Conservation (phyloP, 2,113 vertebrate species). For the Oreotragus oreotragus region DNA sequence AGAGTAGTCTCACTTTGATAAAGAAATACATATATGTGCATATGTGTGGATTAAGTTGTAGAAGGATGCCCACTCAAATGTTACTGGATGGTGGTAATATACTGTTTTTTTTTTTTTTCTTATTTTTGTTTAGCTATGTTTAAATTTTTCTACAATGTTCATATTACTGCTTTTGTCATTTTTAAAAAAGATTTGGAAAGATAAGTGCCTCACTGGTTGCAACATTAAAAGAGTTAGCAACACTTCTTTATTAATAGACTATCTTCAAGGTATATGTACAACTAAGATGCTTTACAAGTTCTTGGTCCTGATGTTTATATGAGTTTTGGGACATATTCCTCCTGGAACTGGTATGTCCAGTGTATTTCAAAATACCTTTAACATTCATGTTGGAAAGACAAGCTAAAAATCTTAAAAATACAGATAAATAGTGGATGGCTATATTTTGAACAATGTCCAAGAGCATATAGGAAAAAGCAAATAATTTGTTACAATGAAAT, state of each 20-base stretch:
- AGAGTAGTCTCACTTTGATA: background rate
- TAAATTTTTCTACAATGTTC: background rate
- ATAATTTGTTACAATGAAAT: background rate
- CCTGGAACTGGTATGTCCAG: background rate
- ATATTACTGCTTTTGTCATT: background rate
- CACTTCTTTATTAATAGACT: background rate
- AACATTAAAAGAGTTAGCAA: background rate
- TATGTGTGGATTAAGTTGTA: background rate
- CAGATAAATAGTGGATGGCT: background rate
- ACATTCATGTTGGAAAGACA: background rate
- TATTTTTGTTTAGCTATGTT: background rate
- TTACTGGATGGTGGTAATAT: background rate
- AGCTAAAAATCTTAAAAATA: background rate
- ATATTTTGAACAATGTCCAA: conserved; percentile 6
- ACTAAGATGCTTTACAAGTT: background rate
- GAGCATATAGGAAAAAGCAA: conserved; percentile 6
- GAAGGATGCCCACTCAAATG: background rate
- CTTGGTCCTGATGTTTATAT: background rate
- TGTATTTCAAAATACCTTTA: background rate
- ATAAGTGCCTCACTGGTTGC: background rate
- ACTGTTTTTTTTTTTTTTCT: background rate
- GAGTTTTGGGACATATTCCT: background rate
- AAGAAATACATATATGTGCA: background rate
- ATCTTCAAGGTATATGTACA: background rate
- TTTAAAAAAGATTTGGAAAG: background rate